These are phyloP conservation scores for Watsonalla binaria DNA, from an alignment of 2,888 invertebrate genomes.

Conservation along the genomic window DNA sequence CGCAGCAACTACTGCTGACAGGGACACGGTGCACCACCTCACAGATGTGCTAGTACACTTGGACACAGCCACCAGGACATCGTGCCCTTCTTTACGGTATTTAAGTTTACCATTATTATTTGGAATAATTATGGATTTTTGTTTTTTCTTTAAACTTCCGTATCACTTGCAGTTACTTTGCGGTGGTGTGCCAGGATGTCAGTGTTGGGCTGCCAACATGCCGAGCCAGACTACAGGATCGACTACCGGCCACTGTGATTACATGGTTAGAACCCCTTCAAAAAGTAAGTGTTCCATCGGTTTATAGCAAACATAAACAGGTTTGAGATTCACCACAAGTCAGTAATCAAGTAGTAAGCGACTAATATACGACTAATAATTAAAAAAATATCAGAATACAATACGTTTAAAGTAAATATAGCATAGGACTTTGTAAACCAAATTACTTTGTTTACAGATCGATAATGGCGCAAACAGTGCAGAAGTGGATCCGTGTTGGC, in stretches of 20 bases:
- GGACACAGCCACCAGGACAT: constrained; percentile 18
- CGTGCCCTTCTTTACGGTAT: constrained; percentile 16
- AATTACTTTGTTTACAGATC: no score
- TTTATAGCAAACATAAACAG: no score
- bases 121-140: background rate
- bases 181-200: background rate
- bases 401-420: no score
- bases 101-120: constrained; percentile 4
- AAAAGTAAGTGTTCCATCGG: background rate
- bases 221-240: background rate
- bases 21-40: background rate
- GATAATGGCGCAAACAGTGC: no score
- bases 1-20: constrained; percentile 5
- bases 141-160: background rate
- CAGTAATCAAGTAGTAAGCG: no score
- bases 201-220: background rate
- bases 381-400: no score
- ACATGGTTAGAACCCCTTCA: background rate
- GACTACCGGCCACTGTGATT: background rate
- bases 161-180: background rate
- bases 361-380: no score
- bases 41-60: constrained; percentile 9
- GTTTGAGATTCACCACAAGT: no score
- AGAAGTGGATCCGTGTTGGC: background rate
- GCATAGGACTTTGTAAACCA: no score